Evolutionary conservation across 2,888 invertebrate species (phyloP).

Genomic region (Exephanes ischioxanthus): DNA sequence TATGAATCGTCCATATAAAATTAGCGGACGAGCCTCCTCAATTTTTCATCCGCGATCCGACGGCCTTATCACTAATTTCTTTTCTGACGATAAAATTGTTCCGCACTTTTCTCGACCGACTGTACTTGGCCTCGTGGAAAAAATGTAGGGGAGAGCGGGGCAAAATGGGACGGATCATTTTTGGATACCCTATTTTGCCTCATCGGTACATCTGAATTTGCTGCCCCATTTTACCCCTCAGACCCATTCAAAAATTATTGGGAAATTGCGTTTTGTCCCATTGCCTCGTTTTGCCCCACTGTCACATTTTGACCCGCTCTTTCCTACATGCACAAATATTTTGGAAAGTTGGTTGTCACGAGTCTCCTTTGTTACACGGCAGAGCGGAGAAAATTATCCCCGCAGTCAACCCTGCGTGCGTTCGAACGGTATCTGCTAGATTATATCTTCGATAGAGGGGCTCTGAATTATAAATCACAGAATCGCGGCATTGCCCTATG

Average conservation of each 20-base stretch:
- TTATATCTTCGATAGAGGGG: not conserved
- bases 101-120: too few species aligned
- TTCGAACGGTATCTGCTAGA: not conserved
- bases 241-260: too few species aligned
- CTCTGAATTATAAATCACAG: conserved; percentile 37
- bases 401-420: not conserved
- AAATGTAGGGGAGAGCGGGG: too few species aligned
- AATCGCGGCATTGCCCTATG: not conserved
- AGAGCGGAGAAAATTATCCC: conserved; percentile 33
- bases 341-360: not conserved
- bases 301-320: too few species aligned
- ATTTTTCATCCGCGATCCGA: not conserved
- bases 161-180: too few species aligned
- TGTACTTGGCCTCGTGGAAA: too few species aligned
- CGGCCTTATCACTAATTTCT: not conserved
- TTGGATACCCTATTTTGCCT: too few species aligned
- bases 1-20: not conserved
- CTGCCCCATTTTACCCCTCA: too few species aligned
- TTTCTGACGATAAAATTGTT: not conserved
- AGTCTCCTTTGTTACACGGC: conserved; percentile 7
- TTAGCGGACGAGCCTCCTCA: not conserved
- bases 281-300: too few species aligned
- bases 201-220: too few species aligned
- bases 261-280: too few species aligned
- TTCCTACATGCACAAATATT: too few species aligned